phyloP scores from a whole-genome alignment of 2,797 vertebrate genomes.

The Nyctalus aviator region DNA sequence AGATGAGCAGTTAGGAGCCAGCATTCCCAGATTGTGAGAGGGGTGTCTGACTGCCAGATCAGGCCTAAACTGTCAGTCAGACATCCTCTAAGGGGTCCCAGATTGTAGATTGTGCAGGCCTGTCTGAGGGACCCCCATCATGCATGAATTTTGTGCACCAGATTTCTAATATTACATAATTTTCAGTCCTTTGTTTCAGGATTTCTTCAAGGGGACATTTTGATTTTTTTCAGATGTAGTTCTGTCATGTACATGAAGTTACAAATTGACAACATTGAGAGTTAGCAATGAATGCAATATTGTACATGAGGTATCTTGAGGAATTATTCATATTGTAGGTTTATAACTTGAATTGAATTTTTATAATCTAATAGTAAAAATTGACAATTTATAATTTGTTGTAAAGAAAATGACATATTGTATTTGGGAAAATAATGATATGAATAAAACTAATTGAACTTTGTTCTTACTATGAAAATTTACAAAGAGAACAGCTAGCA shows the following conservation, averaged over 20 bases:
- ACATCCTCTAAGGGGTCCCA: too few relatives aligned
- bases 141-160: too few relatives aligned
- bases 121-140: too few relatives aligned
- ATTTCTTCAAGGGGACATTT: background rate
- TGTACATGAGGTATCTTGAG: background rate
- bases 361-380: background rate
- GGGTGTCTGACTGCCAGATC: too few relatives aligned
- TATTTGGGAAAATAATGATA: slow-evolving; percentile 54
- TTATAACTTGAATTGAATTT: background rate
- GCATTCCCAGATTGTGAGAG: too few relatives aligned
- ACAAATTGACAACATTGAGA: slow-evolving; percentile 14
- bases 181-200: background rate
- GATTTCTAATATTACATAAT: background rate
- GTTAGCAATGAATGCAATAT: accelerated
- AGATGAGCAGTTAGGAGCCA: too few relatives aligned
- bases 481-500: background rate
- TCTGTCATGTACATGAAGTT: slow-evolving; percentile 60
- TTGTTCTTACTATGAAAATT: background rate
- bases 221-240: slow-evolving; percentile 5
- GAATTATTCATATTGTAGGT: background rate
- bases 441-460: slow-evolving; percentile 34
- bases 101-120: too few relatives aligned
- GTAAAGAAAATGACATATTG: slow-evolving; percentile 17
- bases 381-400: background rate
- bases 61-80: too few relatives aligned